These are phyloP conservation scores for Troides oblongomaculatus DNA, from an alignment of 2,888 invertebrate species.

Conservation along the genomic window DNA sequence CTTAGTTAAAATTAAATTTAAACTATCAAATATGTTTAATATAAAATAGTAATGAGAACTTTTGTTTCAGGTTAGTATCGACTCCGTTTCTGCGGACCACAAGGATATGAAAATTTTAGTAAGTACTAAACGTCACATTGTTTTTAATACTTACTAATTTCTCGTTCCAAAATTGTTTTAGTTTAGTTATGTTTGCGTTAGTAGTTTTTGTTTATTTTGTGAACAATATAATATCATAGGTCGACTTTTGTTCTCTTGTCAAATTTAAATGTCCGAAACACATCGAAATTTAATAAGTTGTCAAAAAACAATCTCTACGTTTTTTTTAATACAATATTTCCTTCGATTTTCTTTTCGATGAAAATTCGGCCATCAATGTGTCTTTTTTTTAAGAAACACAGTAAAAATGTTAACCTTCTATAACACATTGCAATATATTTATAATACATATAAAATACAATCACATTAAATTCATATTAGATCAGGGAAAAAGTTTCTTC, in stretches of 20 bases:
- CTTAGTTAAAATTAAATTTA: neutral
- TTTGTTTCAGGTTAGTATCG: constrained; percentile 75
- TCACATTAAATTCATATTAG: no score
- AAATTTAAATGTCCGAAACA: neutral
- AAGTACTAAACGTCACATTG: constrained; percentile 62
- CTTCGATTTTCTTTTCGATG: no score
- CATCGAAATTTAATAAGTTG: neutral
- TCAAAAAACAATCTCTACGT: no score
- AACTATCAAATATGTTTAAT: neutral
- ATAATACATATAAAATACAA: no score
- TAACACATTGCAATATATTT: no score
- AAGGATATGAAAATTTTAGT: constrained; percentile 80
- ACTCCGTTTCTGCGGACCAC: constrained; percentile 73
- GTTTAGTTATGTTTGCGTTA: neutral
- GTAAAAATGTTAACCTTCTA: no score
- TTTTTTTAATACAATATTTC: no score
- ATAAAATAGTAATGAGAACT: constrained; percentile 8
- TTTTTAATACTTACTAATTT: constrained; percentile 41
- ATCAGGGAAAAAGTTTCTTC: no score
- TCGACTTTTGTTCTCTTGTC: neutral
- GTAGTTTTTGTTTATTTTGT: neutral
- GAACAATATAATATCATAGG: neutral
- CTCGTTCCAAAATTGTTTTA: neutral
- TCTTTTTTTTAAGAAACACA: no score
- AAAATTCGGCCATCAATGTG: no score